Evolutionary conservation across 2,888 invertebrate species (phyloP).

Genomic region (Platynereis dumerilii): DNA sequence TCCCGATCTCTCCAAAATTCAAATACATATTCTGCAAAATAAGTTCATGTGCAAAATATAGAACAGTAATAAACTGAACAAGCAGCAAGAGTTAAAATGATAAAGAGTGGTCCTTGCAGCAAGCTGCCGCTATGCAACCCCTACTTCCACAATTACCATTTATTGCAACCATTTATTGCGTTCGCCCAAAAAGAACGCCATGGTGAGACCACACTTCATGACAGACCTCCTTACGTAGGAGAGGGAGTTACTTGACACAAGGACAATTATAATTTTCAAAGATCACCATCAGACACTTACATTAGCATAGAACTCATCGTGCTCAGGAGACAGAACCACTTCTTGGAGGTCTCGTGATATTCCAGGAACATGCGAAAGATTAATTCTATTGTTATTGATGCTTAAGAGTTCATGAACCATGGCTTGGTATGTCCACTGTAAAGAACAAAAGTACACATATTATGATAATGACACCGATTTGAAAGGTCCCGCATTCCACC

Average conservation of each 20-base stretch:
- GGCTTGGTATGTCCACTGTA: conserved; percentile 98
- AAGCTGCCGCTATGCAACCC: too few relatives aligned
- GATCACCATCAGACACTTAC: conserved; percentile 66
- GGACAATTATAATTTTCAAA: too few relatives aligned
- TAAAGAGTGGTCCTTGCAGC: too few relatives aligned
- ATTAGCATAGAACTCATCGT: conserved; percentile 95
- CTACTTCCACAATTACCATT: too few relatives aligned
- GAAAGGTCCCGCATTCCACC: too few relatives aligned
- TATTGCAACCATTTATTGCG: too few relatives aligned
- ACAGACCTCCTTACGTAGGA: too few relatives aligned
- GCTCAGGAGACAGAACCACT: conserved; percentile 91
- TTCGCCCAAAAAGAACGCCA: too few relatives aligned
- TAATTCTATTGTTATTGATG: conserved; percentile 92
- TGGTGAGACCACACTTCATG: too few relatives aligned
- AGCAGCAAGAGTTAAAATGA: too few relatives aligned
- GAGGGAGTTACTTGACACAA: too few relatives aligned
- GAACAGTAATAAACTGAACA: not conserved
- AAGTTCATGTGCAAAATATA: not conserved
- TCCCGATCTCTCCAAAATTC: conserved; percentile 98
- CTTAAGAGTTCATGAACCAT: conserved; percentile 98
- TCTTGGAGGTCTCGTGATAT: conserved; percentile 89
- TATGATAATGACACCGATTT: too few relatives aligned
- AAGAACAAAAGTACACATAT: conserved; percentile 21
- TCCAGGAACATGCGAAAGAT: conserved; percentile 82
- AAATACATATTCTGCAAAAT: conserved; percentile 81